Conservation (phyloP, 2,113 vertebrate genomes). For the Chroicocephalus ridibundus region DNA sequence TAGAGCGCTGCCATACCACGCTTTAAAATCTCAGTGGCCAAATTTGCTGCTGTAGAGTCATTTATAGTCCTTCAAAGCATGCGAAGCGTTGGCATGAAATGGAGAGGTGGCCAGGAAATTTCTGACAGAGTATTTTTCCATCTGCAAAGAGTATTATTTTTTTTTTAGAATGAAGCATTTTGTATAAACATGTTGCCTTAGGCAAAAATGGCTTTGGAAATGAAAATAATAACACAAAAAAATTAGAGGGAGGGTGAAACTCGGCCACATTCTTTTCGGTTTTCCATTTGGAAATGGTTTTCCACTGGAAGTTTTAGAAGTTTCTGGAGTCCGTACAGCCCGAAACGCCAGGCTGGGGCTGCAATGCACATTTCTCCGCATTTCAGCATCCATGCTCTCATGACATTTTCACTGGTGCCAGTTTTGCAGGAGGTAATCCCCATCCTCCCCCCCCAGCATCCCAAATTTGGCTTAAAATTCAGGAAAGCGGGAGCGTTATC, state of each 20-base stretch:
- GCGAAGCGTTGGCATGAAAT: background rate
- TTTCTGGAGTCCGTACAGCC: background rate
- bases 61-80: background rate
- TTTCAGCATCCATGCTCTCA: background rate
- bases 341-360: background rate
- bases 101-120: slow-evolving; percentile 31
- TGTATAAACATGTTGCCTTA: background rate
- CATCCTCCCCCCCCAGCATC: background rate
- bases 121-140: slow-evolving; percentile 33
- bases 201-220: background rate
- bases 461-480: background rate
- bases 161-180: background rate
- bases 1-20: background rate
- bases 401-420: background rate
- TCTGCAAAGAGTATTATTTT: background rate
- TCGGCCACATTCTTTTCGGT: background rate
- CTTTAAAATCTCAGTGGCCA: background rate
- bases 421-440: slow-evolving; percentile 19
- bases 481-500: background rate
- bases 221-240: background rate
- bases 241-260: background rate
- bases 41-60: background rate
- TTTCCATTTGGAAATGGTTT: background rate
- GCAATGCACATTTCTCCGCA: background rate
- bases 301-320: background rate